A percentile compares a stretch with the other conserved stretches of the same genome.
These are phyloP conservation scores for Apistogramma diplotaenia DNA, from an alignment of 2,113 vertebrate species.

Conservation along the genomic window DNA sequence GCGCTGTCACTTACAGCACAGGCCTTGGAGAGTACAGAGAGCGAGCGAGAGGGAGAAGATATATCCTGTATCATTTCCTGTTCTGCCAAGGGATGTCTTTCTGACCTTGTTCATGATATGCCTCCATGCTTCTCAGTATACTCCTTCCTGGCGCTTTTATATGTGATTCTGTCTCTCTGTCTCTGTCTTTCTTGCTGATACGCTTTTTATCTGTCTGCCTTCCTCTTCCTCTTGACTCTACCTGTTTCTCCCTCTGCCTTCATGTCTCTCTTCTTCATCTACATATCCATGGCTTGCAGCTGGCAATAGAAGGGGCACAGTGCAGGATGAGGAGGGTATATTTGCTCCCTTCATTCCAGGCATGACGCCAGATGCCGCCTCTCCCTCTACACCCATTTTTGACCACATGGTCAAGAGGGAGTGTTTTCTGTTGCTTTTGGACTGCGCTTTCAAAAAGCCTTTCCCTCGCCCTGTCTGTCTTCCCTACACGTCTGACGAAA, in stretches of 20 bases:
- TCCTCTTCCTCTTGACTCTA: not conserved
- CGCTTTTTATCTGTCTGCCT: not conserved
- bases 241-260: conserved; percentile 20
- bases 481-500: conserved; percentile 60
- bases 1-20: conserved; percentile 60
- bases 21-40: conserved; percentile 32
- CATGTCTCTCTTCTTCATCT: not conserved
- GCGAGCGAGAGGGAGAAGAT: conserved; percentile 34
- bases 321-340: not conserved
- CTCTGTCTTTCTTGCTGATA: conserved; percentile 34
- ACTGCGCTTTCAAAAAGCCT: conserved; percentile 60
- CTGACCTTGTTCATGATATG: conserved; percentile 74
- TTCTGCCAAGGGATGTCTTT: conserved; percentile 64
- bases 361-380: conserved; percentile 57
- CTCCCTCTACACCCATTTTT: conserved; percentile 65
- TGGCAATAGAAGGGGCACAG: conserved; percentile 30
- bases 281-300: conserved; percentile 9
- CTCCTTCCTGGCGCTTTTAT: conserved; percentile 41
- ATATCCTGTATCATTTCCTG: conserved; percentile 78
- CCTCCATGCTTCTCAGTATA: conserved; percentile 58
- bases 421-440: conserved; percentile 75
- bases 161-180: conserved; percentile 22
- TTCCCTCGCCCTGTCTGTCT: conserved; percentile 66
- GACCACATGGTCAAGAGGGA: conserved; percentile 66
- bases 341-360: conserved; percentile 37